A percentile compares a stretch with the other conserved stretches of the same genome.
Evolutionary conservation across 92 coral and sea anemone species (phyloP).

Genomic region (Zoanthus sociatus): DNA sequence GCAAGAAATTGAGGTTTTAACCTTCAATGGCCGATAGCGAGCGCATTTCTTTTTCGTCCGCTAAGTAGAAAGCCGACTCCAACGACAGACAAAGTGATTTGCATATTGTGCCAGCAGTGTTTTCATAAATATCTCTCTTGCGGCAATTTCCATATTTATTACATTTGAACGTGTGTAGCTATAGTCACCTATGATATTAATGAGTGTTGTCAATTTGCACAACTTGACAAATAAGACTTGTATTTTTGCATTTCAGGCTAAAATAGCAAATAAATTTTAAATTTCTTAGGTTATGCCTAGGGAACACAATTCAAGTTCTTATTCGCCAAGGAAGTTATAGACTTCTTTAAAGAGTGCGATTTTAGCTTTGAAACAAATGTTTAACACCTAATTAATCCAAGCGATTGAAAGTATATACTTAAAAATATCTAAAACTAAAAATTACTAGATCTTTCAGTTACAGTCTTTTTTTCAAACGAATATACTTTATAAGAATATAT

Average conservation of each 20-base stretch:
- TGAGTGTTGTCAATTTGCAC: neutral
- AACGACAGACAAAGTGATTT: conserved; percentile 34
- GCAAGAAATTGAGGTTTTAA: neutral
- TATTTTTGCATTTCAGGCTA: neutral
- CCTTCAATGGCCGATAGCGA: neutral
- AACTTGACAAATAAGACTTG: neutral
- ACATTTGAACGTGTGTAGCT: neutral
- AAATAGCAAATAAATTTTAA: neutral
- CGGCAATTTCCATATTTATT: conserved; percentile 40
- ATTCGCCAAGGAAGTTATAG: too few relatives aligned
- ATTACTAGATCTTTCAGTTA: too few relatives aligned
- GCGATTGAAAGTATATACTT: too few relatives aligned
- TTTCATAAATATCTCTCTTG: neutral
- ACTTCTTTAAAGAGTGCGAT: too few relatives aligned
- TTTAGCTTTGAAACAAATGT: too few relatives aligned
- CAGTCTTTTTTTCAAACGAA: too few relatives aligned
- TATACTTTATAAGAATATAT: too few relatives aligned
- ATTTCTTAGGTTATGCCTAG: neutral
- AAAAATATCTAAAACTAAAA: too few relatives aligned
- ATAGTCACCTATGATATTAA: too few relatives aligned
- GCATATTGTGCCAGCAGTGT: conserved; percentile 29
- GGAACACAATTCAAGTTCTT: too few relatives aligned
- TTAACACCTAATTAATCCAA: too few relatives aligned
- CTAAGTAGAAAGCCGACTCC: neutral
- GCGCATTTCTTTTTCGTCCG: conserved; percentile 7